Evolutionary conservation across 2,113 vertebrate species (phyloP).

Genomic region (Riparia riparia): DNA sequence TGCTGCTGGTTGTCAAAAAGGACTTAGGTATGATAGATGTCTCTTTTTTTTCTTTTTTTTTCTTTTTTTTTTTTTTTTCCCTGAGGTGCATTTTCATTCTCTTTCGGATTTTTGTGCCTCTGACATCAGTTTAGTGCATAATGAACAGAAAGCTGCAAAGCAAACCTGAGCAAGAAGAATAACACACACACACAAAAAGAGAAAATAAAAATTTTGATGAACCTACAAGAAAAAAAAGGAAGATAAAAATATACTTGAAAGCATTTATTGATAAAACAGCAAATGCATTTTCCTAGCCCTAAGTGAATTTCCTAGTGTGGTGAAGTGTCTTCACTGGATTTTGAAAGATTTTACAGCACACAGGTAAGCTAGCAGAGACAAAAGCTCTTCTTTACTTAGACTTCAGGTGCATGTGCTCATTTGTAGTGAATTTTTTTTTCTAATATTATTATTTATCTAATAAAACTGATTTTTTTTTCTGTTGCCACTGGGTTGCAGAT

Average conservation of each 20-base stretch:
- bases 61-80: too few species aligned
- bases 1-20: not conserved
- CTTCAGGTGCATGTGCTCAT: not conserved
- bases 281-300: not conserved
- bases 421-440: not conserved
- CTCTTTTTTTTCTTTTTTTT: not conserved
- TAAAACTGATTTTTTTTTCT: not conserved
- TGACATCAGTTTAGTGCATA: not conserved
- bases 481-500: not conserved
- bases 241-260: not conserved
- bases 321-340: not conserved
- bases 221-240: not conserved
- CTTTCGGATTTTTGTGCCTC: not conserved
- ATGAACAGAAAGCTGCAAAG: not conserved
- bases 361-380: accelerated
- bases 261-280: not conserved
- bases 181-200: not conserved
- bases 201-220: not conserved
- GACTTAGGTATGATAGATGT: not conserved
- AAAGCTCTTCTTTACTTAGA: not conserved
- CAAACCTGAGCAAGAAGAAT: not conserved
- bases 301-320: not conserved
- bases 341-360: not conserved
- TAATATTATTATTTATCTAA: not conserved
- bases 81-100: not conserved